Evolutionary conservation across 2,888 invertebrate genomes (phyloP), one percentile per base, ranked within the genome.

Genomic region (Calephelis perditalis): DNA sequence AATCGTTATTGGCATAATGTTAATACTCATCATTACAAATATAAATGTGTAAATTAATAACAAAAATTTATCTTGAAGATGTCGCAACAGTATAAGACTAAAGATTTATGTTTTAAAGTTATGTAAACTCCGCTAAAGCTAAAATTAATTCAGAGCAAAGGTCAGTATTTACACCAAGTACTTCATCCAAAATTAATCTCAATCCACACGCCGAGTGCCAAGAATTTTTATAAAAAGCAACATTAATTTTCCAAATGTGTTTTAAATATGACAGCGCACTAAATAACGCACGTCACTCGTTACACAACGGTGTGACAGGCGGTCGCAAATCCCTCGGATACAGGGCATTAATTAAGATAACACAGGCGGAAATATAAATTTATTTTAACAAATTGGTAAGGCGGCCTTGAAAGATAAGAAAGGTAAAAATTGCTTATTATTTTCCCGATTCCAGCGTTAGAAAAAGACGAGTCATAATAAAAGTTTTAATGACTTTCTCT

Each of bases 321-420:
- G 46, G 62, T 56, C 59, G 55, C 59, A 60, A 57, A 67, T 63
- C 67, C 65, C 67, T 62, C 61, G 62, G 66, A 63, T 58, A 62
- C 63, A 59, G 70, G 70, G 69, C 73, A 71, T 73, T 79, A 77
- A 81, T 78, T 74, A 76, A 78, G 76, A 79, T 76, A 74, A 75
- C 71, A 74, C 70, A 64, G 65, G 63, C 59, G 61, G 62, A 64
- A 62, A 69, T 72, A 70, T 74, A 73, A 79, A 80, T 80, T 81
- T 75, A 72, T 73, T 76, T 71, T 71, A 75, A 72, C 71, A 74
- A 78, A 78, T 77, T 74, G 71, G 70, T 68, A 56, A 47, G 63
- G 63, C 65, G 70, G 65, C 72, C 72, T 69, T 70, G 69, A 73
- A 71, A 73, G 71, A 67, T 65, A 65, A 64, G 60, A 67, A 64